Evolutionary conservation across 2,797 vertebrate species (phyloP), one percentile per base, ranked within the genome.

Genomic region (Crocodylus rhombifer): DNA sequence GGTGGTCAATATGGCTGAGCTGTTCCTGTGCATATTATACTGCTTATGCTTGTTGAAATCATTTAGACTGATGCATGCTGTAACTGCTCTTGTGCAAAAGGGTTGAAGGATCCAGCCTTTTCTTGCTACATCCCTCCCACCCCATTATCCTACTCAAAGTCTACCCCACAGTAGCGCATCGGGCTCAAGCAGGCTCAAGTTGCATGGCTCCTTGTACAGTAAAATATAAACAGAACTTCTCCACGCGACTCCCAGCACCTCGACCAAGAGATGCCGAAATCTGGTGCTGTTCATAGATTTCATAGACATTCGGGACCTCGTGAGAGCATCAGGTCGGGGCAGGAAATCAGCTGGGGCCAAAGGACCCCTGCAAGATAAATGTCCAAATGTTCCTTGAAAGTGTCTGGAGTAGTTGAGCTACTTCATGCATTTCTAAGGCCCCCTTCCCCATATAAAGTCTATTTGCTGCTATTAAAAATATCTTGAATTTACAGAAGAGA

Each of bases 391-490:
- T 20, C 57, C 82, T 82, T 36, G 51, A 71, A 91, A 65, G 56
- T 77, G 36, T 23, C 36, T 5, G 16, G 56, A 56, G 87, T 36
- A 6, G 9, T n/a, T 77, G 71, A 36, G 51, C 60, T 75, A 51
- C 21, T 80, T 0, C 0, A 13, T 62, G n/a, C 2, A 3, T 77
- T 92, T 56, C 55, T 90, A 58, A 55, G 5, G 6, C 85, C 33
- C 36, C 5, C 2, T 80, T 71, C 25, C 23, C 77, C 64, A 69
- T 36, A 36, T 36, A 36, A 78, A 17, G 11, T 30, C 42, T 67
- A 33, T 84, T 60, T 69, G 36, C 51, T 69, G 42, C 33, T n/a
- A 12, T 14, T 26, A 57, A 33, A 75, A 76, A 74, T 2, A 15
- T 56, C 25, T 63, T 17, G 33, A 71, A 28, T 64, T 57, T 76